These are phyloP conservation scores for Meda fulgida DNA, from an alignment of 2,797 vertebrate species.

Conservation along the genomic window DNA sequence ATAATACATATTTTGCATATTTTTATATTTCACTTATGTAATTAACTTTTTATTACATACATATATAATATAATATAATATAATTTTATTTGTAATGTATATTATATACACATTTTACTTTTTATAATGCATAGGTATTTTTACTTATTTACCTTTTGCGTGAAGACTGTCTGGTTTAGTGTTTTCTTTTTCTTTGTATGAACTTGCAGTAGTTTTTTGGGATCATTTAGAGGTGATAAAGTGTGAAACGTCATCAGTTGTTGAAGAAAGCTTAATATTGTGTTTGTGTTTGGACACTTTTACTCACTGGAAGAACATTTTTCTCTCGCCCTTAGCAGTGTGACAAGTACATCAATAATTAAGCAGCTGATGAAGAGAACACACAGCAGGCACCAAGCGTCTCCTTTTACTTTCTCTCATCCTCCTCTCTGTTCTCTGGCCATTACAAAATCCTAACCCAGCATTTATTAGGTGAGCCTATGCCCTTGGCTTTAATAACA, in stretches of 20 bases:
- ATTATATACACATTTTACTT: too few relatives aligned
- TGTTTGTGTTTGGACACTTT: slow-evolving; percentile 31
- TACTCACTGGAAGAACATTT: slow-evolving; percentile 28
- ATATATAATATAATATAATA: too few relatives aligned
- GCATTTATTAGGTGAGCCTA: slow-evolving; percentile 25
- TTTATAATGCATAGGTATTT: too few relatives aligned
- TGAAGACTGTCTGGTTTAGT: neutral
- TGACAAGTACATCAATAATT: slow-evolving; percentile 55
- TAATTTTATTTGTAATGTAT: too few relatives aligned
- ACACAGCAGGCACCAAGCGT: slow-evolving; percentile 24
- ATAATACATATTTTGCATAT: too few relatives aligned
- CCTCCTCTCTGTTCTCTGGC: slow-evolving; percentile 7
- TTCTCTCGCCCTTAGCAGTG: slow-evolving; percentile 39
- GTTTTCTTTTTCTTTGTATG: neutral
- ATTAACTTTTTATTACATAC: too few relatives aligned
- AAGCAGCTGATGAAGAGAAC: slow-evolving; percentile 43
- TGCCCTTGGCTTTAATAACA: slow-evolving; percentile 43
- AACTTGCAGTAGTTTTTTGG: neutral
- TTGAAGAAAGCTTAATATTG: neutral
- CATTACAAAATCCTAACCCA: slow-evolving; percentile 34
- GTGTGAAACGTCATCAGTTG: neutral
- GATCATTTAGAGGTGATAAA: neutral
- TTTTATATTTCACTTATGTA: too few relatives aligned
- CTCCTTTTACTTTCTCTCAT: neutral
- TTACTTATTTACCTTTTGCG: neutral